Evolutionary conservation across 2,797 vertebrate species (phyloP).

Genomic region (Cyclopterus lumpus): DNA sequence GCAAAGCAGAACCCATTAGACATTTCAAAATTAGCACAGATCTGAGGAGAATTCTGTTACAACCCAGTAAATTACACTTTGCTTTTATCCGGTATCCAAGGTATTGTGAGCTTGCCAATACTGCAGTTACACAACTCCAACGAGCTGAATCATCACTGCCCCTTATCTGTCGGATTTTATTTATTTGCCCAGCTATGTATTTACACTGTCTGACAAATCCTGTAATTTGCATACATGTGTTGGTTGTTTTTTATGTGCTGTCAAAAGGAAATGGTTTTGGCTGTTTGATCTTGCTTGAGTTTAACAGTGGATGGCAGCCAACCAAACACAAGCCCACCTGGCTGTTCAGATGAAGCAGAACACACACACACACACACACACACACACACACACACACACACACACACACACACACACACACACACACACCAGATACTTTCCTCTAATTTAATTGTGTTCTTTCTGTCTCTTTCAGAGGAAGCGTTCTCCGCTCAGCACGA

Average conservation of each 20-base stretch:
- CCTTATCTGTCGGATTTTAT: slow-evolving; percentile 63
- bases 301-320: slow-evolving; percentile 56
- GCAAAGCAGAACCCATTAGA: not conserved
- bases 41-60: slow-evolving; percentile 4
- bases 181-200: slow-evolving; percentile 67
- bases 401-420: slow-evolving; percentile 11
- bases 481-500: slow-evolving; percentile 86
- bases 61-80: slow-evolving; percentile 25
- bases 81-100: slow-evolving; percentile 31
- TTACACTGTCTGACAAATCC: slow-evolving; percentile 68
- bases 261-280: slow-evolving; percentile 75
- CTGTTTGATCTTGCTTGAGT: slow-evolving; percentile 63
- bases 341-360: slow-evolving; percentile 61
- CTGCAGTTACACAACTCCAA: slow-evolving; percentile 41
- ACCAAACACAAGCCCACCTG: slow-evolving; percentile 69
- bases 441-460: slow-evolving; percentile 25
- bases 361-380: slow-evolving; percentile 48
- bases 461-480: slow-evolving; percentile 84
- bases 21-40: slow-evolving; percentile 2
- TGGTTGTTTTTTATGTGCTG: slow-evolving; percentile 72
- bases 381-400: not conserved
- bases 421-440: slow-evolving; percentile 66
- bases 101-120: slow-evolving; percentile 39
- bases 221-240: slow-evolving; percentile 71
- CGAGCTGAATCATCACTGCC: slow-evolving; percentile 39